These are phyloP conservation scores for Cacatua alba DNA, from an alignment of 2,113 vertebrate genomes.

Conservation along the genomic window DNA sequence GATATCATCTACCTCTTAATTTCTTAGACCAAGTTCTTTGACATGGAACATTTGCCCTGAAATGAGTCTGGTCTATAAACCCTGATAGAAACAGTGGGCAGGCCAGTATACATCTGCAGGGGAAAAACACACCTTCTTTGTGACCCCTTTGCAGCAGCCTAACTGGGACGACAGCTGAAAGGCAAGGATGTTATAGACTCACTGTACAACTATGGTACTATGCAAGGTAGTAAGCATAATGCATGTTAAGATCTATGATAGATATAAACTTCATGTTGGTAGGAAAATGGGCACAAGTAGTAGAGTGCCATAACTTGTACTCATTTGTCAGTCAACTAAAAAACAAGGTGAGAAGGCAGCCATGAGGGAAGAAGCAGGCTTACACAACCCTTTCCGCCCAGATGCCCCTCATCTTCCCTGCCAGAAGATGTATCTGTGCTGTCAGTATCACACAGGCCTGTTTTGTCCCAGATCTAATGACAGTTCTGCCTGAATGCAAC, in stretches of 20 bases:
- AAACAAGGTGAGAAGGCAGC: not conserved
- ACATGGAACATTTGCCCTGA: not conserved
- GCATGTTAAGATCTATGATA: not conserved
- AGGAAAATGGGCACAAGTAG: not conserved
- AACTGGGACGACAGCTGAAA: not conserved
- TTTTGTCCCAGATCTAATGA: constrained; percentile 14
- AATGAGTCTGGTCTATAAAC: not conserved
- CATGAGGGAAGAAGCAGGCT: not conserved
- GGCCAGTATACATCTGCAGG: not conserved
- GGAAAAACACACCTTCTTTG: not conserved
- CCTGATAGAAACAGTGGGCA: not conserved
- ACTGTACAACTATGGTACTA: constrained; percentile 40
- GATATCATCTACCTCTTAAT: not conserved
- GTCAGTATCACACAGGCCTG: not conserved
- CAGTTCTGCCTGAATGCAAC: constrained; percentile 29
- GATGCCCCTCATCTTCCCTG: not conserved
- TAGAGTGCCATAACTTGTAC: not conserved
- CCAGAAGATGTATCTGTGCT: not conserved
- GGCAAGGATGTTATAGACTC: not conserved
- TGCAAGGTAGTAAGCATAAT: constrained; percentile 9
- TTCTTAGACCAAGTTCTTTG: not conserved
- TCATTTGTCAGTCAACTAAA: not conserved
- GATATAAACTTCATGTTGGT: not conserved
- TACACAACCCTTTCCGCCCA: not conserved
- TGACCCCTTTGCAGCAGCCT: not conserved